Evolutionary conservation across 23 tunicate genomes (phyloP).

Genomic region (Styela clava): DNA sequence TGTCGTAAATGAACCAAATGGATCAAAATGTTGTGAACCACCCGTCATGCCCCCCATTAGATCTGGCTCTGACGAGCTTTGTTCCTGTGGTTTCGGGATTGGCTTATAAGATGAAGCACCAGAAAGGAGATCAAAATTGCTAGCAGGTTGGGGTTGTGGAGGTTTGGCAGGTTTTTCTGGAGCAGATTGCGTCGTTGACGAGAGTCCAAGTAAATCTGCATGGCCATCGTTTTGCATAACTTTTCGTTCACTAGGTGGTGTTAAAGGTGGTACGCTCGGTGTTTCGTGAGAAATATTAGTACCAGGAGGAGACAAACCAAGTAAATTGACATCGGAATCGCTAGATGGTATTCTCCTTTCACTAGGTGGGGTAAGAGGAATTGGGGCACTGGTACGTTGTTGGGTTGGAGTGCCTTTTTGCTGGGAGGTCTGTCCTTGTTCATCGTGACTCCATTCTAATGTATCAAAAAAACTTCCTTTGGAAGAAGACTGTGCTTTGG

Average conservation of each 20-base stretch:
- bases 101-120: conserved; percentile 31
- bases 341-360: not conserved
- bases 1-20: conserved; percentile 40
- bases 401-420: not conserved
- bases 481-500: not conserved
- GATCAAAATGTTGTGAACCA: conserved; percentile 47
- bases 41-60: conserved; percentile 49
- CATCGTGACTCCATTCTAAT: conserved; percentile 42
- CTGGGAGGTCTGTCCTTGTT: not conserved
- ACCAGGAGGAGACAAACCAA: conserved; percentile 15
- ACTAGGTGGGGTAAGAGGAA: not conserved
- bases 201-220: conserved; percentile 58
- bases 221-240: conserved; percentile 25
- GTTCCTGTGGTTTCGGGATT: conserved; percentile 4
- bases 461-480: conserved; percentile 47
- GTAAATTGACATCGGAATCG: conserved; percentile 14
- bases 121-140: conserved; percentile 73
- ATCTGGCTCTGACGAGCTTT: conserved; percentile 25
- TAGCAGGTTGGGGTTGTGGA: conserved; percentile 22
- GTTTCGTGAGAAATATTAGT: not conserved
- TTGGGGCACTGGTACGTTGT: not conserved
- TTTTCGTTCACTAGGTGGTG: conserved; percentile 27
- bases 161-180: not conserved
- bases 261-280: conserved; percentile 4
- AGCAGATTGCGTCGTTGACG: conserved; percentile 5